Percentiles rank a stretch among this genome's conserved stretches.
Conservation (phyloP, 2,797 vertebrate species). For the Micropoecilia bifurca region DNA sequence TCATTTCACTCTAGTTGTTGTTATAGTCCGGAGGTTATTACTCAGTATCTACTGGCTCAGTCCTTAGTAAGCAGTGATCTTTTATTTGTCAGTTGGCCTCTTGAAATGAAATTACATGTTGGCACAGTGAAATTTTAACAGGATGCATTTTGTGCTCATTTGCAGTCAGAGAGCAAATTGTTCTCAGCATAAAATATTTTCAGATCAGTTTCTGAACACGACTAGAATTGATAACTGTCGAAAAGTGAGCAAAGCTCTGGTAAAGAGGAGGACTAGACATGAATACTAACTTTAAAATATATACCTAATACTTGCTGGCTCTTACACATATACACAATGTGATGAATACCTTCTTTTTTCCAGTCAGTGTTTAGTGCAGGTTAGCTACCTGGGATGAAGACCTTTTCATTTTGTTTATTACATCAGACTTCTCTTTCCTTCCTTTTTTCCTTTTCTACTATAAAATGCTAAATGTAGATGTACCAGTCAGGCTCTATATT, state of each 20-base stretch:
- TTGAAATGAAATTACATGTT: slow-evolving; percentile 3
- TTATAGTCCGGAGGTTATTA: neutral
- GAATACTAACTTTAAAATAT: slow-evolving; percentile 38
- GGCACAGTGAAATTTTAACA: slow-evolving; percentile 16
- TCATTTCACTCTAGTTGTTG: neutral
- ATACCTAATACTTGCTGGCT: slow-evolving; percentile 7
- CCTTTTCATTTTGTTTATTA: neutral
- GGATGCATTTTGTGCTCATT: slow-evolving; percentile 41
- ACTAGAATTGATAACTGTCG: slow-evolving; percentile 25
- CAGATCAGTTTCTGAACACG: slow-evolving; percentile 38
- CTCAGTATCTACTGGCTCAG: neutral
- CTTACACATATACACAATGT: neutral
- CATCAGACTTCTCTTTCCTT: neutral
- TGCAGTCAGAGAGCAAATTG: slow-evolving; percentile 32
- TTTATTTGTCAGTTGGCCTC: slow-evolving; percentile 4
- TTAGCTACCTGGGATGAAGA: neutral
- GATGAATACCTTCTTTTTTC: neutral
- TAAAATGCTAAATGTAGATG: neutral
- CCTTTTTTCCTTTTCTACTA: neutral
- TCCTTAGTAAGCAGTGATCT: neutral
- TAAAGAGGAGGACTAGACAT: slow-evolving; percentile 19
- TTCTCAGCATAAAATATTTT: slow-evolving; percentile 46
- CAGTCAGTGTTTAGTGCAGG: neutral
- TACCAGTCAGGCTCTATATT: neutral
- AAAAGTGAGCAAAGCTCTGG: slow-evolving; percentile 32